phyloP scores from a whole-genome alignment of 2,888 invertebrate species.

The Embidobia sp. region DNA sequence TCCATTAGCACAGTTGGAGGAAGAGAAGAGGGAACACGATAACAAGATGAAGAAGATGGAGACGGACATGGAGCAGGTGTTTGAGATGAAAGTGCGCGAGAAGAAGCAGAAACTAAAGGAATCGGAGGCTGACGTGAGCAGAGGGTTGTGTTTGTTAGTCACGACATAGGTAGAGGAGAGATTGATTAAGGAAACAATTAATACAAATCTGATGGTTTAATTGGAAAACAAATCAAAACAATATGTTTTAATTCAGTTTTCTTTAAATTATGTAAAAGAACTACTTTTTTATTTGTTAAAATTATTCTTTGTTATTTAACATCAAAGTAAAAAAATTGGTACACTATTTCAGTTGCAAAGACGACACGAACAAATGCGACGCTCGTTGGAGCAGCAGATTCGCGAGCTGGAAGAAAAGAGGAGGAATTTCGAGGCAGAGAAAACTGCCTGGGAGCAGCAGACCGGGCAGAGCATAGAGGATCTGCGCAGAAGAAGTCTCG shows the following conservation, averaged over 20 bases:
- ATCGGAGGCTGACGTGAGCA: slow-evolving; percentile 92
- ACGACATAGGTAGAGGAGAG: too few species aligned
- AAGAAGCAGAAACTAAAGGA: slow-evolving; percentile 98
- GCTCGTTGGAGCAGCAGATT: slow-evolving; percentile 92
- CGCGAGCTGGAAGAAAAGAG: slow-evolving; percentile 95
- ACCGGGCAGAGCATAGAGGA: slow-evolving; percentile 95
- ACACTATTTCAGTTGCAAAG: slow-evolving; percentile 87
- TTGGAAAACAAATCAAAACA: too few species aligned
- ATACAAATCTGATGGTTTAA: too few species aligned
- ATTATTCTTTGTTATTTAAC: too few species aligned
- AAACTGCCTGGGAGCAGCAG: slow-evolving; percentile 93
- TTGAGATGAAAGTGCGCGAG: slow-evolving; percentile 98
- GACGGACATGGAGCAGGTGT: slow-evolving; percentile 99
- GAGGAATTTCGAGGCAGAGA: slow-evolving; percentile 92
- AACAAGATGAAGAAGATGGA: slow-evolving; percentile 99
- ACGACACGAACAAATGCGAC: slow-evolving; percentile 92
- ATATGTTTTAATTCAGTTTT: too few species aligned
- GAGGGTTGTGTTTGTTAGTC: too few species aligned
- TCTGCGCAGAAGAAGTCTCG: slow-evolving; percentile 91
- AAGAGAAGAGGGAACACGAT: slow-evolving; percentile 98
- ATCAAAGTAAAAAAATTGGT: too few species aligned
- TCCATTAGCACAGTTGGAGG: slow-evolving; percentile 99
- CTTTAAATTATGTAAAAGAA: too few species aligned
- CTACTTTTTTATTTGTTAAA: too few species aligned
- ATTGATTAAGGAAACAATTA: too few species aligned